Evolutionary conservation across 2,888 invertebrate genomes (phyloP), one percentile per base, ranked within the genome.

Genomic region (Dascillus cervinus): DNA sequence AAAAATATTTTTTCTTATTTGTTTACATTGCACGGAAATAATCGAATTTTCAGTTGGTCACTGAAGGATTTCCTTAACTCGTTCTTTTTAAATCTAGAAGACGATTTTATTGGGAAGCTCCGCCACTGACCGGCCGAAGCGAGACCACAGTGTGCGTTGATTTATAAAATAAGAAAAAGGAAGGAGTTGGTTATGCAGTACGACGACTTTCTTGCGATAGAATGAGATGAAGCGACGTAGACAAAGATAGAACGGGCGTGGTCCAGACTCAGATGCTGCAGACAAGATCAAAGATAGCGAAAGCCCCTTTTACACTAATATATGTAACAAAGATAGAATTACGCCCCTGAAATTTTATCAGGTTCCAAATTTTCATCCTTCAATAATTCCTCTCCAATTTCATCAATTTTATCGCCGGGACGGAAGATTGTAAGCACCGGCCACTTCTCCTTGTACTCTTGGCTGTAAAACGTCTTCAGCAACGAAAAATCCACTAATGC

Each of bases 281-380:
- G 44, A 44, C 44, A 40, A 44, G 44, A 44, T 44, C 44, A 44
- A 44, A 44, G 44, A 44, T 44, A 44, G 41, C 44, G 44, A 42
- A 30, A 26, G 34, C 26, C 31, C 3, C 26, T 28, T 15, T 32
- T 27, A 39, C 34, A 31, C 27, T 30, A 32, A 30, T 33, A 44
- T 40, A 42, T 39, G 39, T 41, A 44, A 33, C 39, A 34, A 35
- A 31, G 24, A 14, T 12, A 8, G 11, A 11, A 5, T 30, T 17
- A 30, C 30, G n/a, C 24, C 9, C n/a, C 9, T 17, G 11, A 23
- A 24, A 21, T n/a, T n/a, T n/a, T n/a, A n/a, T n/a, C n/a, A n/a
- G n/a, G n/a, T n/a, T n/a, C n/a, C n/a, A n/a, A n/a, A n/a, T 9
- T 25, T 12, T 25, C 25, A 2, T 25, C 13, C 5, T 3, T 3